Percentiles rank a stretch among this genome's conserved stretches.
Conservation (phyloP, 1,140 invertebrate genomes). For the Gyrodactylus bullatarudis region DNA sequence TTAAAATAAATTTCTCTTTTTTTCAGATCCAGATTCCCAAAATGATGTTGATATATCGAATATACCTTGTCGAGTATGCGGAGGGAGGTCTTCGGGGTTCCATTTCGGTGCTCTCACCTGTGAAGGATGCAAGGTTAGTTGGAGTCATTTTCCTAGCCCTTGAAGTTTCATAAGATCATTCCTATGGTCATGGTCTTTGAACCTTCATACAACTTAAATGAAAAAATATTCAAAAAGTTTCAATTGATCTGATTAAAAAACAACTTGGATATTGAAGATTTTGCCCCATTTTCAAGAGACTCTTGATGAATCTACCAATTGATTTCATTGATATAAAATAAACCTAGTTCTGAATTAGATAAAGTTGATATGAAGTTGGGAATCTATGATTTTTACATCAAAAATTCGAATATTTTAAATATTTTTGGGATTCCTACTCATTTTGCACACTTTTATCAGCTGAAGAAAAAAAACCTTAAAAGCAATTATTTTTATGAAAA, state of each 20-base stretch:
- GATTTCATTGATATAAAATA: neutral
- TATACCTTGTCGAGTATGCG: constrained; percentile 20
- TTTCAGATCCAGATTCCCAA: neutral
- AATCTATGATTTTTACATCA: too few species aligned
- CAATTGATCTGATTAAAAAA: neutral
- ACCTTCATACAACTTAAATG: neutral
- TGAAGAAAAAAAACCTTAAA: too few species aligned
- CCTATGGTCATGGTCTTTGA: neutral
- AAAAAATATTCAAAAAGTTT: neutral
- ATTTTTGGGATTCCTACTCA: too few species aligned
- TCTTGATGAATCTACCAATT: too few species aligned
- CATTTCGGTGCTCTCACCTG: constrained; percentile 25
- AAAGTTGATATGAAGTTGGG: too few species aligned
- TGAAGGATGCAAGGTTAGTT: constrained; percentile 23
- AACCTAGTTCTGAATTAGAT: too few species aligned
- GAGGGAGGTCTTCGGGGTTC: constrained; percentile 21
- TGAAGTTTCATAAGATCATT: neutral
- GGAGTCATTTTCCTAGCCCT: neutral
- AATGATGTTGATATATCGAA: constrained; percentile 4
- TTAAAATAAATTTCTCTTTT: too few species aligned
- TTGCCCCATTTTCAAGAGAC: too few species aligned
- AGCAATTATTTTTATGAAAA: too few species aligned
- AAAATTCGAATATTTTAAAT: too few species aligned
- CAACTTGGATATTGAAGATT: too few species aligned
- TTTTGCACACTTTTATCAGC: too few species aligned